A percentile compares a stretch with the other conserved stretches of the same genome.
Evolutionary conservation across 2,888 invertebrate genomes (phyloP).

Genomic region (Globia sparganii): DNA sequence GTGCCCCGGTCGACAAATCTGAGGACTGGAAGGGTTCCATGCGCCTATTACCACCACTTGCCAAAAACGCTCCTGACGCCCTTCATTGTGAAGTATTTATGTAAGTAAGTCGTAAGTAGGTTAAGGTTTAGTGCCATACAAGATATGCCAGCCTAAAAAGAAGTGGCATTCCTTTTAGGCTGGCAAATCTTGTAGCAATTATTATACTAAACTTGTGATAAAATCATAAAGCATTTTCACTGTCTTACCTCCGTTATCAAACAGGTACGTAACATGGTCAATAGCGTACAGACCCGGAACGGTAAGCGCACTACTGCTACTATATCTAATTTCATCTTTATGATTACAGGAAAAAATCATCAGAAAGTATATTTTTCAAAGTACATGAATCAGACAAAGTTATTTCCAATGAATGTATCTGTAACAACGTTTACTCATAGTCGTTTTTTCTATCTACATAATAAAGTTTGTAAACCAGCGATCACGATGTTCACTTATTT

Average conservation of each 20-base stretch:
- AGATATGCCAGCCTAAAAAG: too few species aligned
- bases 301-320: too few species aligned
- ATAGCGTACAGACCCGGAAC: not conserved
- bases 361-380: not conserved
- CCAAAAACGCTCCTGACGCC: not conserved
- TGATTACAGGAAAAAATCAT: not conserved
- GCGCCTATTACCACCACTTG: not conserved
- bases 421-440: not conserved
- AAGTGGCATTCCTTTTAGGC: too few species aligned
- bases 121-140: too few species aligned
- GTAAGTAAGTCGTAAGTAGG: not conserved
- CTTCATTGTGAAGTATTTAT: not conserved
- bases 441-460: not conserved
- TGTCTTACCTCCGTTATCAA: not conserved
- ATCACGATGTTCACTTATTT: not conserved
- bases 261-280: not conserved
- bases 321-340: not conserved
- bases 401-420: not conserved
- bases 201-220: not conserved
- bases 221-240: not conserved
- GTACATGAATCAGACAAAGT: not conserved
- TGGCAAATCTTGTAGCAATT: too few species aligned
- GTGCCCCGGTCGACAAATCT: not conserved
- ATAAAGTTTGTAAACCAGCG: not conserved
- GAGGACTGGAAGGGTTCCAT: not conserved